These are phyloP conservation scores for Oceanodroma leucorhoa DNA, from an alignment of 2,797 vertebrate genomes.

Conservation along the genomic window DNA sequence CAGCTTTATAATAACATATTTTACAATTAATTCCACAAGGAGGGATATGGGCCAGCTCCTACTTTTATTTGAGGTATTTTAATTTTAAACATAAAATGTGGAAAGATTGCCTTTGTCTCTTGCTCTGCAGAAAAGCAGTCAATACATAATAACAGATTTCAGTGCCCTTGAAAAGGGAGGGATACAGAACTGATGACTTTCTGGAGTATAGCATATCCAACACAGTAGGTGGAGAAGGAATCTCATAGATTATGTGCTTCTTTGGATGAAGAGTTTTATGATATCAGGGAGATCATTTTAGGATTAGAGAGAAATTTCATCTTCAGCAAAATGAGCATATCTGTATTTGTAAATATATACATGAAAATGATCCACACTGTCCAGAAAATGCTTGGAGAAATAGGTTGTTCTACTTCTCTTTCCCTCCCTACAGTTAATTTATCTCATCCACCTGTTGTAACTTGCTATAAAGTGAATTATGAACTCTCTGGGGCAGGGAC, in stretches of 20 bases:
- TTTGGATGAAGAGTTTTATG: neutral
- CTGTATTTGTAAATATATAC: neutral
- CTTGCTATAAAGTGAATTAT: constrained; percentile 26
- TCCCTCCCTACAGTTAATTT: neutral
- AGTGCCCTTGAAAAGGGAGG: neutral
- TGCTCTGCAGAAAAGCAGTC: neutral
- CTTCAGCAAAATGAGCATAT: neutral
- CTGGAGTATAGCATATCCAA: neutral
- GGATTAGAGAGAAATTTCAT: neutral
- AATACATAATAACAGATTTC: neutral
- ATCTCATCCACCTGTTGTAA: neutral
- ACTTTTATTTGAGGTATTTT: neutral
- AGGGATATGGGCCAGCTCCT: neutral
- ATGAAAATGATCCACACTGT: neutral
- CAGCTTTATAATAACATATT: neutral
- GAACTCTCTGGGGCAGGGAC: constrained; percentile 16
- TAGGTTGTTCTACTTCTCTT: neutral
- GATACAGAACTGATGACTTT: neutral
- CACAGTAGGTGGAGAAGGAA: neutral
- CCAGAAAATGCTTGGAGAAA: neutral
- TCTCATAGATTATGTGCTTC: neutral
- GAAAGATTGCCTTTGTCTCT: neutral
- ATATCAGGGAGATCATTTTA: neutral
- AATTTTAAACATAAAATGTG: neutral
- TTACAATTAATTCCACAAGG: neutral